Evolutionary conservation across 1,140 invertebrate species (phyloP).

Genomic region (Ephestia elutella): DNA sequence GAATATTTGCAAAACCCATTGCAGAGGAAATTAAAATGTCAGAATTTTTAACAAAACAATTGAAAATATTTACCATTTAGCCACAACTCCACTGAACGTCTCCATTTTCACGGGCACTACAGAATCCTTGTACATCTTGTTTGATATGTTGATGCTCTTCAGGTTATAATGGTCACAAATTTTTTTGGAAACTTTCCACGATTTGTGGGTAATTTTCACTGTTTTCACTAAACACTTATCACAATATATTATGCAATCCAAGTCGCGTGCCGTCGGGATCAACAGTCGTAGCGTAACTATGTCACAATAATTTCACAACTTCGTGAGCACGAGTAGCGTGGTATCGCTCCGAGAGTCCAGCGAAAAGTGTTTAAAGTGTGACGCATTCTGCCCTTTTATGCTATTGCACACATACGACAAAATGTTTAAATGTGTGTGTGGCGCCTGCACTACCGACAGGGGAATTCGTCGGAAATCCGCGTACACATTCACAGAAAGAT

Average conservation of each 20-base stretch:
- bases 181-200: conserved; percentile 31
- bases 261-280: conserved; percentile 8
- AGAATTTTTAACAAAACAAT: background rate
- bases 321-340: conserved; percentile 32
- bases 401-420: conserved; percentile 30
- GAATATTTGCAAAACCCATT: too few species aligned
- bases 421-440: conserved; percentile 39
- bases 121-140: conserved; percentile 60
- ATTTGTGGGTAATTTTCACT: conserved; percentile 43
- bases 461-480: conserved; percentile 47
- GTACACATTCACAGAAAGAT: conserved; percentile 3
- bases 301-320: conserved; percentile 69
- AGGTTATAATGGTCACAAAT: conserved; percentile 54
- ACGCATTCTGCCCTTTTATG: conserved; percentile 35
- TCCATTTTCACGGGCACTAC: conserved; percentile 61
- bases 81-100: conserved; percentile 56
- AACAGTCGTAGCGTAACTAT: conserved; percentile 36
- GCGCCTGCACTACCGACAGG: conserved; percentile 28
- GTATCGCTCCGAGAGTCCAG: conserved; percentile 26
- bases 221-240: conserved; percentile 35
- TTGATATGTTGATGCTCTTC: conserved; percentile 51
- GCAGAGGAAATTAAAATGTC: too few species aligned
- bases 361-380: conserved; percentile 37
- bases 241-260: conserved; percentile 29
- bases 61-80: conserved; percentile 56